Percentiles rank a stretch among this genome's conserved stretches.
These are phyloP conservation scores for Oreonectes daqikongensis DNA, from an alignment of 2,797 vertebrate genomes.

Conservation along the genomic window DNA sequence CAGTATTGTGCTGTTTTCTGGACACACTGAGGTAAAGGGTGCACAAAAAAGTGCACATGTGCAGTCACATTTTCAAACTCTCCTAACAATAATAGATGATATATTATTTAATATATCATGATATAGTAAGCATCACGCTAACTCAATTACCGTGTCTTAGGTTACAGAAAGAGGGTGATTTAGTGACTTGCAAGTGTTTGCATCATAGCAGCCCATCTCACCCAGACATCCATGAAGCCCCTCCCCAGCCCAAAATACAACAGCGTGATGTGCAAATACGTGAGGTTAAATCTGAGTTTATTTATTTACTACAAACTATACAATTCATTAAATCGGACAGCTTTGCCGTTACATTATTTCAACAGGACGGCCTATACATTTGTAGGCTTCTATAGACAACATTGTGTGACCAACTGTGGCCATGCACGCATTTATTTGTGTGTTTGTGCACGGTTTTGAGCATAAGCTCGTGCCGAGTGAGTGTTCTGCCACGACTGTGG, in stretches of 20 bases:
- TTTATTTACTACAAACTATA: constrained; percentile 9
- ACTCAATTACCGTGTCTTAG: constrained; percentile 20
- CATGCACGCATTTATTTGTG: constrained; percentile 23
- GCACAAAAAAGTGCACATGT: not conserved
- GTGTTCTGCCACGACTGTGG: constrained; percentile 32
- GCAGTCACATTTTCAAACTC: not conserved
- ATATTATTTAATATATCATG: not conserved
- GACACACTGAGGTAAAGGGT: no score
- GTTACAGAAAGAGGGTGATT: constrained; percentile 35
- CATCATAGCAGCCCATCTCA: constrained; percentile 44
- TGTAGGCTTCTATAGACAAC: not conserved
- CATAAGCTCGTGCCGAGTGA: constrained; percentile 13
- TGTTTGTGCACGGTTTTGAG: constrained; percentile 25
- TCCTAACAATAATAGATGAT: not conserved
- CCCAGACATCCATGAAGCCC: constrained; percentile 25
- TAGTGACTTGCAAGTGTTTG: constrained; percentile 51
- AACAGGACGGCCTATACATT: not conserved
- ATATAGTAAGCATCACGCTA: not conserved
- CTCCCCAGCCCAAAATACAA: constrained; percentile 25
- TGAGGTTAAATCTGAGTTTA: constrained; percentile 8
- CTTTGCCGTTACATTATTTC: constrained; percentile 4
- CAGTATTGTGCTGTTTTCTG: not conserved
- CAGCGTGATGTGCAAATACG: constrained; percentile 25
- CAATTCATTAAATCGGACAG: constrained; percentile 24
- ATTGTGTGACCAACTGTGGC: constrained; percentile 2